Conservation (phyloP, 2,113 vertebrate genomes). For the Andinoacara biseriatus region DNA sequence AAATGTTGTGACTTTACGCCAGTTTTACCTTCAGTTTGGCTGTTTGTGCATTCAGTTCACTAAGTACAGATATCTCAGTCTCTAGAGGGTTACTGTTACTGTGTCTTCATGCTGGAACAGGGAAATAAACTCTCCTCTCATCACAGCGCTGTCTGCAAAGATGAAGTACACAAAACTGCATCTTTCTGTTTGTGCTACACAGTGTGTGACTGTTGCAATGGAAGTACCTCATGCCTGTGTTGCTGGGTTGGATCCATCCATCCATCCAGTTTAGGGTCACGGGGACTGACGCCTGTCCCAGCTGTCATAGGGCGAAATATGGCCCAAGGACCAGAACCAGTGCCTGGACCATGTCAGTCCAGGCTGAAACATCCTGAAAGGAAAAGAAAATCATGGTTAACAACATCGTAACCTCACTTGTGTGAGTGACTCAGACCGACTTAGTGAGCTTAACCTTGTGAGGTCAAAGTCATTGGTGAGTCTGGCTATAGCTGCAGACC, state of each 20-base stretch:
- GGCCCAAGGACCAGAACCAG: fast-evolving
- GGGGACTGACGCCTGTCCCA: neutral
- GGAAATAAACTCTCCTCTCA: neutral
- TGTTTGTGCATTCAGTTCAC: neutral
- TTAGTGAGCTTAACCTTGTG: neutral
- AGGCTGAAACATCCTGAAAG: neutral
- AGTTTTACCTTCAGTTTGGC: neutral
- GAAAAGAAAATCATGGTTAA: neutral
- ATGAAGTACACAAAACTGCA: neutral
- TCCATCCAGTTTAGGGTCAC: neutral
- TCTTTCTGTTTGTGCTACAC: neutral
- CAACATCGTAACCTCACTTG: neutral
- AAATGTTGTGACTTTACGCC: fast-evolving
- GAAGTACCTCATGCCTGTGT: too few species aligned
- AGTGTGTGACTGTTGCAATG: neutral
- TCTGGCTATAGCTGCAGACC: fast-evolving
- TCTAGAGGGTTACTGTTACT: neutral
- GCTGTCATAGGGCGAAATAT: neutral
- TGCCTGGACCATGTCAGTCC: neutral
- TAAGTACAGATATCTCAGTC: neutral
- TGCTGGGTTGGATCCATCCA: too few species aligned
- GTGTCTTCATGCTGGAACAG: neutral
- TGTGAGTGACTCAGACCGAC: neutral
- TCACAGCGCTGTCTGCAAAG: neutral
- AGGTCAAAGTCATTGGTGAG: neutral